Base-by-base conservation (phyloP, 2,797 vertebrate genomes). In the Moxostoma hubbsi region DNA sequence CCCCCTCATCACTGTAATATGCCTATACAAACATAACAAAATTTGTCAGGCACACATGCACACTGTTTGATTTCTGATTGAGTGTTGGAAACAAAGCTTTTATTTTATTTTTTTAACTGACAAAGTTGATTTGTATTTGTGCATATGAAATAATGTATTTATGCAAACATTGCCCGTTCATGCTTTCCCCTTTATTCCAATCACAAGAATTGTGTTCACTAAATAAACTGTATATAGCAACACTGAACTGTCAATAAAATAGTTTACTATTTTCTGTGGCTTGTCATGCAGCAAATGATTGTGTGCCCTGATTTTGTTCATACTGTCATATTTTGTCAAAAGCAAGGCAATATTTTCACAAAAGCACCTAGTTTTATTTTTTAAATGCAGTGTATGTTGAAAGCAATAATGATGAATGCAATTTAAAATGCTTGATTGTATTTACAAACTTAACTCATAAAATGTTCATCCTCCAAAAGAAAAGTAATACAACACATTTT, bases 161-260 rank as follows among this genome's bases (percentile, higher is more conserved):
- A 85, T 82, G 82, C 83, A 85, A 82, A 80, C 24, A 59, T 61
- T 71, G 65, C 63, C 9, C 15, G 62, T 71, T 74, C 59, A 82
- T 67, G 46, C 58, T 45, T 67, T 80, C 80, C 71, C 36, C 57
- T 77, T 62, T 61, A 54, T 75, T 81, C 71, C 85, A 78, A 84
- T 82, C 79, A 58, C 61, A 76, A 86, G 79, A 83, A 89, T 91
- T 91, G 82, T 81, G 82, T 80, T 81, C 66, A 81, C 62, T 70
- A 85, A 85, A 78, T 75, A 18, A 88, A 83, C 90, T 98, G 95
- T 96, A 96, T 92, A 95, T 94, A 97, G 92, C 90, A 93, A 90
- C 93, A 87, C 84, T 88, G 82, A 85, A 89, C 87, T 75, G 92
- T 94, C 90, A 94, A 95, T 96, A 96, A 95, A 94, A 92, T 91